Evolutionary conservation across 2,888 invertebrate species (phyloP).

Genomic region (Chrysolina americana): DNA sequence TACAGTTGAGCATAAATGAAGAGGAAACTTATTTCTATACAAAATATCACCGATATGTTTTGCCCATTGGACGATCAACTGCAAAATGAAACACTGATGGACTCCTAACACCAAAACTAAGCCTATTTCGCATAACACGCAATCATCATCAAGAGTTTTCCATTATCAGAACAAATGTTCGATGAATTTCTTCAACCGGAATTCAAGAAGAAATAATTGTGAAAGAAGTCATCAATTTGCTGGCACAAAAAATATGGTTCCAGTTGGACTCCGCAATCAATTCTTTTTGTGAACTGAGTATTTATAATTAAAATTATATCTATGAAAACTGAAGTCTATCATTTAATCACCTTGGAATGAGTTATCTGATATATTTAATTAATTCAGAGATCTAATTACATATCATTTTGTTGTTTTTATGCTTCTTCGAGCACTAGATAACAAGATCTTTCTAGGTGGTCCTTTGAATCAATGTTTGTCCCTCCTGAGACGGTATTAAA

Average conservation of each 20-base stretch:
- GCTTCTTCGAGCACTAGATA: slow-evolving; percentile 45
- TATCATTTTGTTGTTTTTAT: slow-evolving; percentile 52
- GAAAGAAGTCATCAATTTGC: neutral
- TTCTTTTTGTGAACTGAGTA: neutral
- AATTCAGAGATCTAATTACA: slow-evolving; percentile 56
- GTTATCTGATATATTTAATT: slow-evolving; percentile 51
- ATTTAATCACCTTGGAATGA: slow-evolving; percentile 32
- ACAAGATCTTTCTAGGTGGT: slow-evolving; percentile 57
- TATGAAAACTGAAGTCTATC: neutral
- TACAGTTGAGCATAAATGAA: too few species aligned
- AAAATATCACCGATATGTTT: too few species aligned
- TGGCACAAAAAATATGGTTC: neutral
- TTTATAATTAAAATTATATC: neutral
- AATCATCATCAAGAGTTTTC: too few species aligned
- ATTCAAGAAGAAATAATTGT: neutral
- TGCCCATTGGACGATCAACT: too few species aligned
- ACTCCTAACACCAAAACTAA: too few species aligned
- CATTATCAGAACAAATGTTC: too few species aligned
- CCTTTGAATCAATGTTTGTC: slow-evolving; percentile 55
- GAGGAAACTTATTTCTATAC: too few species aligned
- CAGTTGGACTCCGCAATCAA: neutral
- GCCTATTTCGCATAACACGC: too few species aligned
- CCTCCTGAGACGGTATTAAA: slow-evolving; percentile 41
- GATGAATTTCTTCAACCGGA: too few species aligned
- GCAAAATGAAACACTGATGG: too few species aligned